Conservation (phyloP, 1,140 invertebrate genomes). For the Euglossa dilemma region DNA sequence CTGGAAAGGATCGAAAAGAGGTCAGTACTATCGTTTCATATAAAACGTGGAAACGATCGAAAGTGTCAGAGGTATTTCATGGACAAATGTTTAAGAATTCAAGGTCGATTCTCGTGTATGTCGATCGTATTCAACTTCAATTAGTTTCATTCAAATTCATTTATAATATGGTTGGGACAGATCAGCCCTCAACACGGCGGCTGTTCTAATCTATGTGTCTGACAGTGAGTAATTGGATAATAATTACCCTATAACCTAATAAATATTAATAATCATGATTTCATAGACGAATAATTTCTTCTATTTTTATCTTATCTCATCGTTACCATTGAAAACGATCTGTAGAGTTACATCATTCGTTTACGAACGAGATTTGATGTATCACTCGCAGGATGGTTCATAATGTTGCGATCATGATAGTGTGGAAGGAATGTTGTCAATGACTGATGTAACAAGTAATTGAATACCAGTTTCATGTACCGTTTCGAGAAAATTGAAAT, state of each 20-base stretch:
- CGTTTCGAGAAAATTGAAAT: neutral
- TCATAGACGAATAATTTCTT: neutral
- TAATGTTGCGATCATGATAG: neutral
- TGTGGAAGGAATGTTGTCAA: neutral
- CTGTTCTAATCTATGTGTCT: neutral
- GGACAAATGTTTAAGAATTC: neutral
- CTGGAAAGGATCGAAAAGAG: neutral
- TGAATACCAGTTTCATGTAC: neutral
- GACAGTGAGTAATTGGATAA: constrained; percentile 16
- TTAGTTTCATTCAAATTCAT: neutral
- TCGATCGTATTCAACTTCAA: neutral
- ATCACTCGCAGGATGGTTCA: neutral
- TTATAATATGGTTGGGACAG: neutral
- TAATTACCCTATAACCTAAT: no score
- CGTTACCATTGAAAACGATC: no score
- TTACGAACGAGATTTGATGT: neutral
- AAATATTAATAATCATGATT: neutral
- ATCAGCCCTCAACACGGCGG: no score
- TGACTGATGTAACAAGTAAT: neutral
- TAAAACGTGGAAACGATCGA: neutral
- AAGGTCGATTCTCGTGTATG: neutral
- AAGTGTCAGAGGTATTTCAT: neutral
- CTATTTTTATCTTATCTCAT: neutral
- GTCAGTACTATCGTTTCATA: neutral
- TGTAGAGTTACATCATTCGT: neutral